Conservation (phyloP, 2,113 vertebrate species). For the Rhabdornis inornatus region DNA sequence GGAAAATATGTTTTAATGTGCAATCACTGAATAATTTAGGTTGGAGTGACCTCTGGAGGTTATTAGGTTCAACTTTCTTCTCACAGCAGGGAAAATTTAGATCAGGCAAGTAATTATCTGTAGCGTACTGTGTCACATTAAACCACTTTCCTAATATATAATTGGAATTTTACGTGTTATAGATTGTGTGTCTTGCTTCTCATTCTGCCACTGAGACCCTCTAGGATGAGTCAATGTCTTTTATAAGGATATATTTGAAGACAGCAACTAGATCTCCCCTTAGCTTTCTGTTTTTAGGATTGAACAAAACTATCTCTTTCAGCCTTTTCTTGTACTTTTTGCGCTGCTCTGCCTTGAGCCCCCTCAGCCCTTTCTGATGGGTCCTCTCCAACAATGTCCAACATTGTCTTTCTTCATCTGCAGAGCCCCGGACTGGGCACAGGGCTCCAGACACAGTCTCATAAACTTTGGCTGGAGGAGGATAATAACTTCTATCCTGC, state of each 20-base stretch:
- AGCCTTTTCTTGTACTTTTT: neutral
- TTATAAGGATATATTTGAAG: neutral
- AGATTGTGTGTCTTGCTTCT: neutral
- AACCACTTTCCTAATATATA: neutral
- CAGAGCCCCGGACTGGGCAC: neutral
- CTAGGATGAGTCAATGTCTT: neutral
- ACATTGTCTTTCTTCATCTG: neutral
- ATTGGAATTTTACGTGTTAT: neutral
- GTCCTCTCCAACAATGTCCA: neutral
- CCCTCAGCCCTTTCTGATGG: neutral
- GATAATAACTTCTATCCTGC: neutral
- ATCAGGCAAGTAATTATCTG: neutral
- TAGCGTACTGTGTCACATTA: neutral
- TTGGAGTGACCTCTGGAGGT: constrained; percentile 46
- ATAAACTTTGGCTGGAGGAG: neutral
- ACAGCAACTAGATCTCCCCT: neutral
- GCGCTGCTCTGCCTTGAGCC: neutral
- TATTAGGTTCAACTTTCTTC: neutral
- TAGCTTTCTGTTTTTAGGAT: neutral
- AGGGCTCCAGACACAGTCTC: neutral
- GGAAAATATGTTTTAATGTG: neutral
- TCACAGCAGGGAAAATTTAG: neutral
- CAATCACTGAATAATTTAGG: neutral
- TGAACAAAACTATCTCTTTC: neutral
- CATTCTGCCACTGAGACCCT: neutral